A percentile compares a stretch with the other conserved stretches of the same genome.
These are phyloP conservation scores for Stenolophus ochropezus DNA, from an alignment of 2,888 invertebrate species.

Conservation along the genomic window DNA sequence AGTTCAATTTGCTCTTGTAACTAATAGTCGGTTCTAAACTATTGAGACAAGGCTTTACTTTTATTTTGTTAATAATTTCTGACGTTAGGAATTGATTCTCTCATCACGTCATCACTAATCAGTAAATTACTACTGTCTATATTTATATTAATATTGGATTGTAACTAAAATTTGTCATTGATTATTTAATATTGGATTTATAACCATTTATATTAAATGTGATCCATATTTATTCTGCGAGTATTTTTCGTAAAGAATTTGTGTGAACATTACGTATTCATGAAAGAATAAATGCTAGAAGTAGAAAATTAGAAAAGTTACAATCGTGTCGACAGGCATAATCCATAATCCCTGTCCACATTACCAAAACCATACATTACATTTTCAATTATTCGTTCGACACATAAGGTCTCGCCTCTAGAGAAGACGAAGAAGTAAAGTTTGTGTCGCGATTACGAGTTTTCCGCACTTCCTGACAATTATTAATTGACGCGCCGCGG, in stretches of 20 bases:
- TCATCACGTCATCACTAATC: no score
- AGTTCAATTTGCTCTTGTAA: no score
- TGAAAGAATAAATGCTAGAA: slow-evolving; percentile 28
- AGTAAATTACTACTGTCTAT: no score
- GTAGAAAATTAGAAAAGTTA: slow-evolving; percentile 48
- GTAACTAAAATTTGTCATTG: no score
- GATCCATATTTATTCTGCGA: neutral
- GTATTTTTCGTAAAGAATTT: neutral
- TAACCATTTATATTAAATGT: no score
- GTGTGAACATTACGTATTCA: neutral
- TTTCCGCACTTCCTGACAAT: slow-evolving; percentile 57
- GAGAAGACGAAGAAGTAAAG: slow-evolving; percentile 49
- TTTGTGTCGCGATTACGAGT: slow-evolving; percentile 54
- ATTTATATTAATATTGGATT: no score
- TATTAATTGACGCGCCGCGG: slow-evolving; percentile 54
- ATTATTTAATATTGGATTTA: no score
- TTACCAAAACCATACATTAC: slow-evolving; percentile 39
- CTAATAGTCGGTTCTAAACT: no score
- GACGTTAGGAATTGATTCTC: no score
- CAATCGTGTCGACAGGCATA: slow-evolving; percentile 43
- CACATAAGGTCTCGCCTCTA: slow-evolving; percentile 15
- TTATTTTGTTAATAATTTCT: no score
- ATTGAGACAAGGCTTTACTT: no score
- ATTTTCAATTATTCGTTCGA: slow-evolving; percentile 55
- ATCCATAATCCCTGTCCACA: slow-evolving; percentile 33